phyloP scores from a whole-genome alignment of 1,140 invertebrate species.

The Drosophila busckii region DNA sequence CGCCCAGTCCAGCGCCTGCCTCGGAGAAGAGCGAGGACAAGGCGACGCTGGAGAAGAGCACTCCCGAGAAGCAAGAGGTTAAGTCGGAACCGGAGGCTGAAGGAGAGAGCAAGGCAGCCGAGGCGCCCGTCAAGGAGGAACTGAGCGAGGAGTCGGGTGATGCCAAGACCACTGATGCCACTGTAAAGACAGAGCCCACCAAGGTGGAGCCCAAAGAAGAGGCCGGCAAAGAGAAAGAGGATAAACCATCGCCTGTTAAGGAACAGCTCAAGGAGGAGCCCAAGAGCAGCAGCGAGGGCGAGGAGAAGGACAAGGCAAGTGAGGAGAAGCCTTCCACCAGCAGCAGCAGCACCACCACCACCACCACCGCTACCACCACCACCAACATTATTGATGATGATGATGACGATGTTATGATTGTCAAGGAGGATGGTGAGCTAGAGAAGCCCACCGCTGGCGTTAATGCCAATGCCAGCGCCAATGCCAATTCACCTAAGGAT shows the following conservation, averaged over 20 bases:
- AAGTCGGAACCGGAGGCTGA: slow-evolving; percentile 78
- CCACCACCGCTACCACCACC: slow-evolving; percentile 41
- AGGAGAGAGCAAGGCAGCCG: slow-evolving; percentile 63
- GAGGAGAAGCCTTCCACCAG: slow-evolving; percentile 44
- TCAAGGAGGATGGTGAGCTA: slow-evolving; percentile 79
- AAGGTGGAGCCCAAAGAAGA: slow-evolving; percentile 51
- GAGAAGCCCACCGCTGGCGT: slow-evolving; percentile 67
- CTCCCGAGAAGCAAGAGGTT: slow-evolving; percentile 77
- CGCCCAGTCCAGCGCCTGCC: slow-evolving; percentile 84
- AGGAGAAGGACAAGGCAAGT: slow-evolving; percentile 51
- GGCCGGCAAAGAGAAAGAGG: slow-evolving; percentile 34
- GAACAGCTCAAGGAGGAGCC: slow-evolving; percentile 38
- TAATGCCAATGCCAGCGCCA: slow-evolving; percentile 81
- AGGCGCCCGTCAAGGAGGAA: slow-evolving; percentile 43
- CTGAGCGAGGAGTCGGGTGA: slow-evolving; percentile 20
- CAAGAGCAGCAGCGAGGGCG: slow-evolving; percentile 43
- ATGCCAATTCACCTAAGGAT: slow-evolving; percentile 80
- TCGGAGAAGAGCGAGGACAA: slow-evolving; percentile 70
- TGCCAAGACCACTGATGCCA: slow-evolving; percentile 10
- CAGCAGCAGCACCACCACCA: slow-evolving; percentile 43
- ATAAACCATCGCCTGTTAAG: too few species aligned
- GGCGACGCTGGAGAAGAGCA: slow-evolving; percentile 42
- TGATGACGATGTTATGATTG: slow-evolving; percentile 82
- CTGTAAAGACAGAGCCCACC: slow-evolving; percentile 40
- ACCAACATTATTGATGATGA: slow-evolving; percentile 79